Evolutionary conservation across 2,888 invertebrate species (phyloP).

Genomic region (Drosophila vallismaia): DNA sequence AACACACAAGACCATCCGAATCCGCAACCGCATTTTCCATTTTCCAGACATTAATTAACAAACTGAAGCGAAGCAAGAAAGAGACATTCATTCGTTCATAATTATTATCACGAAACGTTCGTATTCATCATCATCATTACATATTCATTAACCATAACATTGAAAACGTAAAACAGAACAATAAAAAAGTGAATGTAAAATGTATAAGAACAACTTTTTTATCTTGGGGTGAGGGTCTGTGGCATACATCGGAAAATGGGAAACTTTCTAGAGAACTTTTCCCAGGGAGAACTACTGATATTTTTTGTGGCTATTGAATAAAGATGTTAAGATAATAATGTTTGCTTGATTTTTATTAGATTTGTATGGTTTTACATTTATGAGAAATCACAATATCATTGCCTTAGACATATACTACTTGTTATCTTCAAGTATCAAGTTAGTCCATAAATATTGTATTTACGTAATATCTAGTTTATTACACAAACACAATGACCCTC

Average conservation of each 20-base stretch:
- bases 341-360: neutral
- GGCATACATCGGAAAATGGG: neutral
- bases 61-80: slow-evolving; percentile 48
- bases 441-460: neutral
- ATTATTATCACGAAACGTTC: slow-evolving; percentile 64
- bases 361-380: neutral
- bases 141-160: slow-evolving; percentile 80
- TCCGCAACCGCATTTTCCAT: slow-evolving; percentile 49
- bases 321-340: neutral
- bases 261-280: neutral
- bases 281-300: neutral
- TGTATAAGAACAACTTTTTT: slow-evolving; percentile 44
- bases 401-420: neutral
- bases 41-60: slow-evolving; percentile 67
- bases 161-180: slow-evolving; percentile 75
- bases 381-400: neutral
- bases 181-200: slow-evolving; percentile 80
- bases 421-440: neutral
- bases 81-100: slow-evolving; percentile 65
- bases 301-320: neutral
- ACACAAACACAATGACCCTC: slow-evolving; percentile 37
- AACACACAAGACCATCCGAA: slow-evolving; percentile 36
- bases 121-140: slow-evolving; percentile 73
- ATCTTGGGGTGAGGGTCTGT: neutral
- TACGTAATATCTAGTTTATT: neutral